Conservation (phyloP, 2,888 invertebrate genomes). For the Sesamia inferens region DNA sequence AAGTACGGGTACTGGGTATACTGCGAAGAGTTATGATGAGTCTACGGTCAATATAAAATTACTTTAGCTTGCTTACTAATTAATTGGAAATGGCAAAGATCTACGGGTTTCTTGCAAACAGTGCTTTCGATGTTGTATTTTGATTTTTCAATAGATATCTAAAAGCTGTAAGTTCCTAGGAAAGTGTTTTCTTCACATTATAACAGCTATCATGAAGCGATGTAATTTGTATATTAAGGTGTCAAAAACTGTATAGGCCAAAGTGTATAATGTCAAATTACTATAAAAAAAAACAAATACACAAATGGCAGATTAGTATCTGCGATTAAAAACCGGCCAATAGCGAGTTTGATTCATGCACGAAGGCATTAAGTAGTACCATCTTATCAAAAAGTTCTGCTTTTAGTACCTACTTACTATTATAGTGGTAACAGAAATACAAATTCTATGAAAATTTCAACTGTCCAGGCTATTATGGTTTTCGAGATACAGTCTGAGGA, state of each 20-base stretch:
- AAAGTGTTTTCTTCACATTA: not conserved
- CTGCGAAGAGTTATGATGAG: slow-evolving; percentile 53
- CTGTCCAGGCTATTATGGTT: no score
- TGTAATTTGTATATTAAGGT: not conserved
- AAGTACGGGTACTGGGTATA: slow-evolving; percentile 20
- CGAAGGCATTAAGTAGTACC: no score
- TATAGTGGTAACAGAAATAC: no score
- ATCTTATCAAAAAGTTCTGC: no score
- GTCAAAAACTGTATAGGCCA: not conserved
- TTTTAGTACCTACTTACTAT: no score
- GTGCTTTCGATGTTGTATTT: not conserved
- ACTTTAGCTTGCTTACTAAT: slow-evolving; percentile 41
- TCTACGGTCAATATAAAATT: slow-evolving; percentile 52
- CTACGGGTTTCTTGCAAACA: slow-evolving; percentile 39
- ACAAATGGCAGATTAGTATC: no score
- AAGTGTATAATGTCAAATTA: no score
- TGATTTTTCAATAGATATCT: not conserved
- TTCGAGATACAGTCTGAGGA: no score
- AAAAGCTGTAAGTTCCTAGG: not conserved
- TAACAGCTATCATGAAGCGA: not conserved
- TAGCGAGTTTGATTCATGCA: no score
- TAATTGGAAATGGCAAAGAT: slow-evolving; percentile 47
- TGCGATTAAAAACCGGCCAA: no score
- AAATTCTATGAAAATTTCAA: no score
- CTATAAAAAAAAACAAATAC: no score